These are phyloP conservation scores for Oscheius sp. DNA, from an alignment of 1,140 invertebrate genomes.

Conservation along the genomic window DNA sequence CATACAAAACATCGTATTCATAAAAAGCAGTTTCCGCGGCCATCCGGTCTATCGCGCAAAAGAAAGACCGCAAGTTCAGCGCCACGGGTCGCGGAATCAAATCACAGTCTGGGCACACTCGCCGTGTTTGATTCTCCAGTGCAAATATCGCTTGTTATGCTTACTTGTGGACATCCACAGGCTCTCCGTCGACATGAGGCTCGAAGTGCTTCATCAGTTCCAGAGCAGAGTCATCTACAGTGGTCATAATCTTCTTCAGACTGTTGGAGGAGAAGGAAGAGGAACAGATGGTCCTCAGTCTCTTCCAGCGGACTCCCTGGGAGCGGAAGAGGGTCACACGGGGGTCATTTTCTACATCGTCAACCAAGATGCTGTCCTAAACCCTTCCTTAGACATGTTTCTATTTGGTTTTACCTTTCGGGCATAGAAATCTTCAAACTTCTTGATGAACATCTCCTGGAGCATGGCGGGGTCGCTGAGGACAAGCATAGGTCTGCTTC, in stretches of 20 bases:
- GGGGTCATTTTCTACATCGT: constrained; percentile 19
- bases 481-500: constrained; percentile 14
- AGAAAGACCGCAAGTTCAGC: too few species aligned
- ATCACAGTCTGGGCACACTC: too few species aligned
- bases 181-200: background rate
- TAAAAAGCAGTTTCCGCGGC: too few species aligned
- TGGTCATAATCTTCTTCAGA: constrained; percentile 21
- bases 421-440: constrained; percentile 29
- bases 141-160: too few species aligned
- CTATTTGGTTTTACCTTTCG: constrained; percentile 8
- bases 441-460: constrained; percentile 33
- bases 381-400: background rate
- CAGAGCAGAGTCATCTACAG: constrained; percentile 27
- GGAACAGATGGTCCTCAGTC: background rate
- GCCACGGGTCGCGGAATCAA: too few species aligned
- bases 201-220: constrained; percentile 18
- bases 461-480: constrained; percentile 36
- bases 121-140: too few species aligned
- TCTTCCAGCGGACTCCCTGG: constrained; percentile 6
- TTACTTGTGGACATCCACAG: constrained; percentile 30
- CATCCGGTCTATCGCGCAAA: too few species aligned
- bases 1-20: too few species aligned
- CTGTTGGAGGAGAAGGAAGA: constrained; percentile 14
- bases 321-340: constrained; percentile 15
- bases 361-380: background rate